phyloP scores from a whole-genome alignment of 2,797 vertebrate species.

The Hybognathus amarus region DNA sequence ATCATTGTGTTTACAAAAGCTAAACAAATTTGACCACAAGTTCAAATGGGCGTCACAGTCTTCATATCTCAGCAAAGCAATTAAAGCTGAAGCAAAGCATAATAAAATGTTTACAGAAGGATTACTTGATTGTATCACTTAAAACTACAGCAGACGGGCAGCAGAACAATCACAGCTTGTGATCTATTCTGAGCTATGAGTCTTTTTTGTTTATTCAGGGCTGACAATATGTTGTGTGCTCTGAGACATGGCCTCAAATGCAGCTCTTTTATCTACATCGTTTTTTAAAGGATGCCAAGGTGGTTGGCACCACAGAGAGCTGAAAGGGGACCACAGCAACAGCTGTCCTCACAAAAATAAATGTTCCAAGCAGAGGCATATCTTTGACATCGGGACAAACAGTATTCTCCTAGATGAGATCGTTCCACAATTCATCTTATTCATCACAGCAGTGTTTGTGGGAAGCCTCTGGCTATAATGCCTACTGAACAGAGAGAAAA shows the following conservation, averaged over 20 bases:
- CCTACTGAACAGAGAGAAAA: constrained; percentile 56
- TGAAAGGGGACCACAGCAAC: constrained; percentile 61
- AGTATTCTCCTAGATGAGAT: constrained; percentile 60
- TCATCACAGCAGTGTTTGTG: constrained; percentile 49
- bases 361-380: constrained; percentile 63
- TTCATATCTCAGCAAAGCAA: constrained; percentile 34
- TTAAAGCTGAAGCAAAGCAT: constrained; percentile 13
- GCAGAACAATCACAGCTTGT: constrained; percentile 25
- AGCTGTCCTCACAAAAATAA: constrained; percentile 71
- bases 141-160: constrained; percentile 32
- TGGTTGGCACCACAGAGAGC: constrained; percentile 58
- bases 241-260: constrained; percentile 59
- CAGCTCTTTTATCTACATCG: constrained; percentile 50
- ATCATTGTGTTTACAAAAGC: constrained; percentile 12
- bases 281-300: constrained; percentile 58
- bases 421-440: constrained; percentile 68
- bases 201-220: constrained; percentile 42
- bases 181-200: constrained; percentile 19
- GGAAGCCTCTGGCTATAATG: constrained; percentile 62
- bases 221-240: constrained; percentile 50
- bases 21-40: constrained; percentile 25
- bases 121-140: constrained; percentile 24
- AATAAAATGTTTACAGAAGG: constrained; percentile 11
- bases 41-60: no score
- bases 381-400: constrained; percentile 67